Base-by-base conservation (phyloP, 1,140 invertebrate species). In the Galleria mellonella region DNA sequence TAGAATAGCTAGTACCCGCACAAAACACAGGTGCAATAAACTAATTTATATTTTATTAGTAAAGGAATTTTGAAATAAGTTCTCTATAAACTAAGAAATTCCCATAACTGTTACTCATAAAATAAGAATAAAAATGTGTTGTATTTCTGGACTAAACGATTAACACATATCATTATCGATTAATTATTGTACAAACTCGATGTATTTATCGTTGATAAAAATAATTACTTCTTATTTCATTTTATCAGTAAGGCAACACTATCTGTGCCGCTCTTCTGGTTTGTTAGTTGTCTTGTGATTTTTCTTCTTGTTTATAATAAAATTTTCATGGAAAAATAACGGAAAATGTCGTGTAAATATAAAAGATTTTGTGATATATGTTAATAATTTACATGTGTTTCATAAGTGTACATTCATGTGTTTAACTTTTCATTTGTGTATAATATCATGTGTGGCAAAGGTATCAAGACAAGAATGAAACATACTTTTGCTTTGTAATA, bases 261-360 rank as follows among this genome's bases (percentile, higher is more conserved):
- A 1, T 13, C 30, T 29, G 44, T 37, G 40, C 54, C 55, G 64
- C 57, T 73, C 55, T n/a, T n/a, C n/a, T n/a, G n/a, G 59, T 54
- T 50, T 52, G 56, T 47, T 65, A 59, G 58, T 64, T 60, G 66
- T 70, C 53, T 74, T 67, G 65, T 69, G 55, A 71, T 73, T 81
- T 75, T 71, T 63, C 61, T 73, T 51, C 51, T 59, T 62, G 66
- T 76, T 71, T 70, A 56, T 62, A 72, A 69, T 71, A 58, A 57
- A 70, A 76, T 77, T 82, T 82, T 82, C 65, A 71, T 72, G 70
- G 6, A 81, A 77, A 79, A 76, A 52, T 81, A 81, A 78, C 74
- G 74, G 69, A 82, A 82, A 79, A 82, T 82, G 72, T 37, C 51
- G 59, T 56, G 55, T 74, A 78, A 74, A 64, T 69, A 65, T 76